Conservation (phyloP, 2,797 vertebrate genomes). For the Sorex maritimensis region DNA sequence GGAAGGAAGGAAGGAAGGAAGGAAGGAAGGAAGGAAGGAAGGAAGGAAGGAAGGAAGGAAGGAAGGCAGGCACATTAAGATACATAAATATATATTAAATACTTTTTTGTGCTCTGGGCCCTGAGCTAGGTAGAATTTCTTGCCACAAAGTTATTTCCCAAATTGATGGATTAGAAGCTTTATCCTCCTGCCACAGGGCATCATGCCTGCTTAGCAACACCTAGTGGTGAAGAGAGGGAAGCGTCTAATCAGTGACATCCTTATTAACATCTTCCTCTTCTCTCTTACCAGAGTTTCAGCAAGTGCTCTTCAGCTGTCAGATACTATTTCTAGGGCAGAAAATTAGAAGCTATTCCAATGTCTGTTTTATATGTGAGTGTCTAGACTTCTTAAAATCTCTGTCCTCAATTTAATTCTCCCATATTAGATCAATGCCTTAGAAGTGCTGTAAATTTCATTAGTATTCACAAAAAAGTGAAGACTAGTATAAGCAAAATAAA, state of each 20-base stretch:
- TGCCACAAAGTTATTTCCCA: not conserved
- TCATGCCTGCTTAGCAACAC: conserved; percentile 66
- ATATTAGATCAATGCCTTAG: conserved; percentile 22
- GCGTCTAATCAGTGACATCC: not conserved
- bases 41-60: too few species aligned
- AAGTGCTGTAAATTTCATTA: conserved; percentile 20
- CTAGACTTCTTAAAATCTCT: not conserved
- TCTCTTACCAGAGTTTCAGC: not conserved
- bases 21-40: too few species aligned
- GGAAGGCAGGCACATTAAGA: too few species aligned
- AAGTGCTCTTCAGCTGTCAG: conserved; percentile 11
- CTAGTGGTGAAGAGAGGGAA: conserved; percentile 71
- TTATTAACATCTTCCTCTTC: not conserved
- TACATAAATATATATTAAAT: too few species aligned
- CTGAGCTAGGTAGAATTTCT: not conserved
- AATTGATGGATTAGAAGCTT: not conserved
- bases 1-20: too few species aligned
- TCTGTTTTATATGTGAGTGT: not conserved
- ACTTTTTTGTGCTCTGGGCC: not conserved
- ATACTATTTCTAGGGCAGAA: not conserved
- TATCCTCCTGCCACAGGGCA: not conserved
- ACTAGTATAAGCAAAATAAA: not conserved
- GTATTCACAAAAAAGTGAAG: not conserved
- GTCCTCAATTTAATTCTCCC: not conserved
- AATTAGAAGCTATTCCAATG: conserved; percentile 8